These are phyloP conservation scores for Sibirionetta formosa DNA, from an alignment of 2,797 vertebrate species.

Conservation along the genomic window DNA sequence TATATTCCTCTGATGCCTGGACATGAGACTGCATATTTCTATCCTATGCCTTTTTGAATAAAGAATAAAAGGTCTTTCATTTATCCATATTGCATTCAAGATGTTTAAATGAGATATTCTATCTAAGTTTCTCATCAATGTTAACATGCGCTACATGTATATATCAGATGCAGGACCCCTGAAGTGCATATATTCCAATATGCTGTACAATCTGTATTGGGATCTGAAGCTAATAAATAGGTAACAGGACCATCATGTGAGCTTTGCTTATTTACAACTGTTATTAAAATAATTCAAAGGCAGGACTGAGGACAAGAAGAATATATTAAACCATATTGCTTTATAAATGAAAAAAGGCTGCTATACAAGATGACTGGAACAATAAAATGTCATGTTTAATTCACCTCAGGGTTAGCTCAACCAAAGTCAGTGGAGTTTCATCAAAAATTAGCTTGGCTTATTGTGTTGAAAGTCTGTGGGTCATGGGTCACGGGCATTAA, in stretches of 20 bases:
- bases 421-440: not conserved
- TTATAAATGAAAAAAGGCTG: constrained; percentile 37
- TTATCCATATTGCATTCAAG: not conserved
- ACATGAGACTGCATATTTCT: constrained; percentile 21
- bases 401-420: not conserved
- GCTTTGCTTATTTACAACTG: constrained; percentile 38
- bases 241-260: constrained; percentile 5
- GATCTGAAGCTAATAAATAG: constrained; percentile 40
- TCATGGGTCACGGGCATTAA: not conserved
- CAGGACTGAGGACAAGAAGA: constrained; percentile 19
- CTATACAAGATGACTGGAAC: constrained; percentile 1
- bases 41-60: not conserved
- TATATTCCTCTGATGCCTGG: constrained; percentile 20
- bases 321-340: constrained; percentile 31
- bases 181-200: not conserved
- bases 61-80: not conserved
- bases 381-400: constrained; percentile 35
- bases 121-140: constrained; percentile 22
- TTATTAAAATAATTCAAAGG: constrained; percentile 61
- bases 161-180: not conserved
- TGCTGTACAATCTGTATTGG: not conserved
- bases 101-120: constrained; percentile 23
- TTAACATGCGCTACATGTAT: not conserved
- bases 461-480: not conserved
- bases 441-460: not conserved